Evolutionary conservation across 2,888 invertebrate species (phyloP), one percentile per base, ranked within the genome.

Genomic region (Galerucella calmariensis): DNA sequence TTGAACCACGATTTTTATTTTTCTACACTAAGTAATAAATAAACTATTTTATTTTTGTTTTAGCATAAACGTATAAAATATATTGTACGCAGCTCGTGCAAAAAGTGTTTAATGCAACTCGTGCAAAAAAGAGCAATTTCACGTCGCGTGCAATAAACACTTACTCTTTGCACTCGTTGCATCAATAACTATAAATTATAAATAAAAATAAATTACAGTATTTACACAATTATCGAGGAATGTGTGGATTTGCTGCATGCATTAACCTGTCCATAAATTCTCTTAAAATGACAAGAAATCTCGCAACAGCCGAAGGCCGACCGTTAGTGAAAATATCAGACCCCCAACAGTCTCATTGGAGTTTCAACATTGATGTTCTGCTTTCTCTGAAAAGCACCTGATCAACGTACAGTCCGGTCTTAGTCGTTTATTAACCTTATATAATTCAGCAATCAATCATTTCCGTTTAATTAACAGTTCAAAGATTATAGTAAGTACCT

Each of bases 391-490:
- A 61, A 61, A 35, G 6, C 61, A 61, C 61, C 61, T 61, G 35
- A 61, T 35, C 61, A 61, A 61, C 61, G 35, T 35, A n/a, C 35
- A 35, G 61, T 20, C 14, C 24, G 14, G 12, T 1, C 20, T 11
- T 62, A 24, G 20, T 24, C 63, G 46, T 65, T 65, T 65, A 65
- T 65, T 41, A 46, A 41, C 46, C 46, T 1, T n/a, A 62, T 62
- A 62, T 59, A 68, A 68, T 68, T 68, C 59, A 46, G 59, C 46
- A 58, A 68, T 58, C 46, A 67, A 67, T 67, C 67, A 59, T 68
- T 59, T 68, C 59, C 68, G 68, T 59, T 68, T 68, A 20, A 68
- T 56, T 68, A 68, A 68, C 67, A 56, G 67, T 68, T 68, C 58
- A 58, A 35, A 44, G 58, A 44, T 16, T 14, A 20, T 20, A 12